Conservation (phyloP, 2,113 vertebrate species). For the Struthidea cinerea region DNA sequence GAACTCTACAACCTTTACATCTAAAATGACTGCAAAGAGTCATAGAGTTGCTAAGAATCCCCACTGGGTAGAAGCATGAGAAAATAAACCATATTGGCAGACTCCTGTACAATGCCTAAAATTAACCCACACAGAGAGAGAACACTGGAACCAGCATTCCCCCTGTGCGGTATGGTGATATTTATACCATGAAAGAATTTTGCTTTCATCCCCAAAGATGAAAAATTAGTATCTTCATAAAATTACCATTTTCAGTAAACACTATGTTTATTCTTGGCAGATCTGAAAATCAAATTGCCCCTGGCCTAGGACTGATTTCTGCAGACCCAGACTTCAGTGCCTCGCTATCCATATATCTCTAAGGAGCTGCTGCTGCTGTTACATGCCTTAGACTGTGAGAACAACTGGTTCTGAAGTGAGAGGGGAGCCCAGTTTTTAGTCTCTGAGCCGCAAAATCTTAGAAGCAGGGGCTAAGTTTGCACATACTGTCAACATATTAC, state of each 20-base stretch:
- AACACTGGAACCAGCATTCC: not conserved
- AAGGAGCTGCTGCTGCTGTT: not conserved
- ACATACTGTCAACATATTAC: not conserved
- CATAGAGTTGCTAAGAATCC: not conserved
- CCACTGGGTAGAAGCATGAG: not conserved
- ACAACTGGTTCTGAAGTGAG: not conserved
- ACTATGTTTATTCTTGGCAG: not conserved
- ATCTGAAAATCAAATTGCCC: not conserved
- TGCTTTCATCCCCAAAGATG: not conserved
- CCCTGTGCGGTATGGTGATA: not conserved
- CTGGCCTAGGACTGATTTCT: not conserved
- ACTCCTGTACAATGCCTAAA: not conserved
- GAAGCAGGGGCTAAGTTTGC: not conserved
- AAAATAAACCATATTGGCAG: not conserved
- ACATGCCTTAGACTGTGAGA: not conserved
- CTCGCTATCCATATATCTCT: accelerated
- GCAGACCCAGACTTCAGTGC: not conserved
- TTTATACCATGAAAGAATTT: not conserved
- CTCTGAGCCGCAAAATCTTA: not conserved
- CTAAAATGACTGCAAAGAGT: not conserved
- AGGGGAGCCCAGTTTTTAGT: not conserved
- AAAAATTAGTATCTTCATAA: not conserved
- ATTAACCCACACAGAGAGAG: not conserved
- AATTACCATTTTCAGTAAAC: not conserved
- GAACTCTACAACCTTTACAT: not conserved